These are phyloP conservation scores for Ailuropoda melanoleuca DNA, from an alignment of 2,113 vertebrate genomes.

Conservation along the genomic window DNA sequence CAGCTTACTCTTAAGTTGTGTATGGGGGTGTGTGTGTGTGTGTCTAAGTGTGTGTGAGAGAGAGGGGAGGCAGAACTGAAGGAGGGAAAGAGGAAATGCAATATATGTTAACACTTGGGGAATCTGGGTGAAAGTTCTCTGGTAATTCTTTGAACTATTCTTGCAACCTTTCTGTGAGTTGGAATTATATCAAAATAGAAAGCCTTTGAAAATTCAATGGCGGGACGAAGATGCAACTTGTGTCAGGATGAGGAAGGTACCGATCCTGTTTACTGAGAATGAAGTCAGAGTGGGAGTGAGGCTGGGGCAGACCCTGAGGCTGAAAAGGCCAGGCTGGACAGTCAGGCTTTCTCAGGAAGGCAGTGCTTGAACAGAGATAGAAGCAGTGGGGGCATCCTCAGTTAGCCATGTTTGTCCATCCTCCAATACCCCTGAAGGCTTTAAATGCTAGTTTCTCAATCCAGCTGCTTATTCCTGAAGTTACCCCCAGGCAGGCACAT, in stretches of 20 bases:
- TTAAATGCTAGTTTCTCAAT: not conserved
- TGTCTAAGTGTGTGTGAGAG: not conserved
- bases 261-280: not conserved
- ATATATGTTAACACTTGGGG: not conserved
- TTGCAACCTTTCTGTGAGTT: not conserved
- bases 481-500: not conserved
- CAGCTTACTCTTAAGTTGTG: not conserved
- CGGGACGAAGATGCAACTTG: not conserved
- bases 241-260: not conserved
- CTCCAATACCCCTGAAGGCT: not conserved
- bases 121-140: not conserved
- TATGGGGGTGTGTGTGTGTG: not conserved
- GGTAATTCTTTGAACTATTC: not conserved
- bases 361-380: fast-evolving
- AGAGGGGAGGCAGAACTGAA: not conserved
- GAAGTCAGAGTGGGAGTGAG: fast-evolving
- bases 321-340: not conserved
- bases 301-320: not conserved
- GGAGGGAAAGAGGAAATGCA: not conserved
- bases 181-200: not conserved
- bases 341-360: not conserved
- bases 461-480: not conserved
- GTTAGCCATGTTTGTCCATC: not conserved
- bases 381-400: fast-evolving
- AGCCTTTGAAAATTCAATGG: not conserved